Conservation (phyloP, 2,888 invertebrate species). For the Agrochola litura region DNA sequence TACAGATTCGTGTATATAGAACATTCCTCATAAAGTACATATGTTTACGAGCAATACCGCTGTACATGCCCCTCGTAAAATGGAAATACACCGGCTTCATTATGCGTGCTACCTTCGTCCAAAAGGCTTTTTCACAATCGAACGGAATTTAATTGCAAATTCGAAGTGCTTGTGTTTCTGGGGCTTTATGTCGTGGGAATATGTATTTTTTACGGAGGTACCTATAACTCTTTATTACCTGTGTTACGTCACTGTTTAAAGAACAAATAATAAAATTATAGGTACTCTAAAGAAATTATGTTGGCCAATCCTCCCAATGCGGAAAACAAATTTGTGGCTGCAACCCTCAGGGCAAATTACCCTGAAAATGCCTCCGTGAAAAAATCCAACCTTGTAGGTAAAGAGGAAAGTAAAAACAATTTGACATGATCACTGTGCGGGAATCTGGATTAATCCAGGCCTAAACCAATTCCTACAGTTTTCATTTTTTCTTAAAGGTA, state of each 20-base stretch:
- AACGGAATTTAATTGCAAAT: constrained; percentile 67
- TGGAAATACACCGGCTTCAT: constrained; percentile 79
- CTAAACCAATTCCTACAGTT: constrained; percentile 22
- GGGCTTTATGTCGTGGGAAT: background rate
- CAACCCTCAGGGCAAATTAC: constrained; percentile 11
- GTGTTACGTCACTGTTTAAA: background rate
- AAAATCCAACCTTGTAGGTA: constrained; percentile 1
- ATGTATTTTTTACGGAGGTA: constrained; percentile 17
- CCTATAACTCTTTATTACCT: constrained; percentile 15
- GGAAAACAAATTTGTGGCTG: constrained; percentile 13
- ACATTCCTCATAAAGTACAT: constrained; percentile 77
- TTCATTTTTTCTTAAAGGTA: constrained; percentile 7
- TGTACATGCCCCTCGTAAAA: constrained; percentile 80
- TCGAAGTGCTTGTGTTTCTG: constrained; percentile 26
- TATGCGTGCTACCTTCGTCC: constrained; percentile 72
- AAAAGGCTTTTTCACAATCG: constrained; percentile 66
- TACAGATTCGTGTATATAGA: constrained; percentile 25
- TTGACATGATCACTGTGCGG: constrained; percentile 23
- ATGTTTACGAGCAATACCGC: constrained; percentile 79
- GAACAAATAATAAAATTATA: constrained; percentile 10
- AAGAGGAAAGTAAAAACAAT: constrained; percentile 26
- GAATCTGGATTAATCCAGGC: constrained; percentile 31
- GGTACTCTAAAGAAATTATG: constrained; percentile 1
- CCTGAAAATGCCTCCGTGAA: constrained; percentile 11
- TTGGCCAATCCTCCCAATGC: background rate